Base-by-base conservation (phyloP, 2,797 vertebrate genomes). In the Mallotus villosus region DNA sequence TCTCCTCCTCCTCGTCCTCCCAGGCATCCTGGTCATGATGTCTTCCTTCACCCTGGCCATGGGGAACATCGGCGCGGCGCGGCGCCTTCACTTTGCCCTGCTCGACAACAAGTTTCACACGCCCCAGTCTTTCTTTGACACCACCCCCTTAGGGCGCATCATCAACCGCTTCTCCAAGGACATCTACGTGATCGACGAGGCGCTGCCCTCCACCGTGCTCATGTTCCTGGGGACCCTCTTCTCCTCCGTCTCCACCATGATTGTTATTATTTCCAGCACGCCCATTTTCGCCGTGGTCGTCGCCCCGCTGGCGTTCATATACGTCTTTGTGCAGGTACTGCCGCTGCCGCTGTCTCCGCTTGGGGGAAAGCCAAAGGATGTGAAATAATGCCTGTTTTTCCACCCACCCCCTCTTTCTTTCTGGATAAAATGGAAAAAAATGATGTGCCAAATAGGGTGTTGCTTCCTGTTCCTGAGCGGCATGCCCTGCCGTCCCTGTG, bases 141-240 rank as follows among this genome's bases (percentile, higher is more conserved):
- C 96, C 64, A 99, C 97, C 0, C 98, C 98, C 0, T 93, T 93
- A 0, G 98, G 98, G 69, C 95, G 97, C 1, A 84, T 99, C 91
- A 95, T 99, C 93, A 99, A 99, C 90, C 95, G 96, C 82, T 99
- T 99, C 85, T 97, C 97, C 68, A 99, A 97, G 92, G 98, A 99
- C 88, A 91, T 98, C 83, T 94, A 94, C 0, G 63, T 97, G 83
- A 96, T 99, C 0, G 97, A 99, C 0, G 96, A 97, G 81, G 89
- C 94, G 3, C 94, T 99, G 58, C 94, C 95, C 0, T 83, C 92
- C 1, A 95, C 93, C 21, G 89, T 97, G 86, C 87, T 97, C 85
- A 95, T 96, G 96, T 94, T 98, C 91, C 91, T 99, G 22, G 88
- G 84, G 8, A 95, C 94, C 0, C 87, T 96, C 83, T 97, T 93